Evolutionary conservation across 2,888 invertebrate genomes (phyloP).

Genomic region (Pheosia gnoma): DNA sequence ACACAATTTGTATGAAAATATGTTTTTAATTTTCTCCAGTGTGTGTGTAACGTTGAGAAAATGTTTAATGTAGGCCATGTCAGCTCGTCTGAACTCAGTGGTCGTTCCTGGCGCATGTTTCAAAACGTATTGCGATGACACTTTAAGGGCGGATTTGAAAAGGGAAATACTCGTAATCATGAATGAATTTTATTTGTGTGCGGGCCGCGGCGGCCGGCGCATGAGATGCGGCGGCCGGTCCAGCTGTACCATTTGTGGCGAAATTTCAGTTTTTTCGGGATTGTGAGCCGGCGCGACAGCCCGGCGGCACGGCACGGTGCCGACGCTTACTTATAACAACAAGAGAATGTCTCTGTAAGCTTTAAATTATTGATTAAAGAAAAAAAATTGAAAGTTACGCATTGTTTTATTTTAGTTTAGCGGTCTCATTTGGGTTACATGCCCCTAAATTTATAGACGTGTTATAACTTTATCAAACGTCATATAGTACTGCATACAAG

Average conservation of each 20-base stretch:
- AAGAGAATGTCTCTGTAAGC: slow-evolving; percentile 77
- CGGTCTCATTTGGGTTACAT: too few relatives aligned
- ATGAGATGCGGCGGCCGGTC: slow-evolving; percentile 55
- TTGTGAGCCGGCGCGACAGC: slow-evolving; percentile 44
- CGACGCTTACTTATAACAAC: slow-evolving; percentile 59
- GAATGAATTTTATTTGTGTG: slow-evolving; percentile 48
- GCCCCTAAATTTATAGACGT: too few relatives aligned
- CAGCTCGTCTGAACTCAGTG: slow-evolving; percentile 26
- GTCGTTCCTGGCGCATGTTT: slow-evolving; percentile 40
- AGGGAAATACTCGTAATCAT: slow-evolving; percentile 52
- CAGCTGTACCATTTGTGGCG: slow-evolving; percentile 51
- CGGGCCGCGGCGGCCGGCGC: slow-evolving; percentile 37
- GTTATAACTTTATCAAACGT: too few relatives aligned
- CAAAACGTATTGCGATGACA: slow-evolving; percentile 44
- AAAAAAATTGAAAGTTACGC: slow-evolving; percentile 71
- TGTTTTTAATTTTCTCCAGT: not conserved
- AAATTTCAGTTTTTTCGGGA: slow-evolving; percentile 61
- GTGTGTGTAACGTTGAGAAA: not conserved
- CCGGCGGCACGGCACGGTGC: slow-evolving; percentile 40
- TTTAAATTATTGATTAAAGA: slow-evolving; percentile 84
- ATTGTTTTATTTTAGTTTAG: slow-evolving; percentile 59
- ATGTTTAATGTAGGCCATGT: too few relatives aligned
- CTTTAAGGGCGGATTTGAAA: slow-evolving; percentile 50
- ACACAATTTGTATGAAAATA: slow-evolving; percentile 4
- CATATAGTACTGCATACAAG: too few relatives aligned